phyloP scores from a whole-genome alignment of 2,797 vertebrate genomes.

The Macropodus opercularis region DNA sequence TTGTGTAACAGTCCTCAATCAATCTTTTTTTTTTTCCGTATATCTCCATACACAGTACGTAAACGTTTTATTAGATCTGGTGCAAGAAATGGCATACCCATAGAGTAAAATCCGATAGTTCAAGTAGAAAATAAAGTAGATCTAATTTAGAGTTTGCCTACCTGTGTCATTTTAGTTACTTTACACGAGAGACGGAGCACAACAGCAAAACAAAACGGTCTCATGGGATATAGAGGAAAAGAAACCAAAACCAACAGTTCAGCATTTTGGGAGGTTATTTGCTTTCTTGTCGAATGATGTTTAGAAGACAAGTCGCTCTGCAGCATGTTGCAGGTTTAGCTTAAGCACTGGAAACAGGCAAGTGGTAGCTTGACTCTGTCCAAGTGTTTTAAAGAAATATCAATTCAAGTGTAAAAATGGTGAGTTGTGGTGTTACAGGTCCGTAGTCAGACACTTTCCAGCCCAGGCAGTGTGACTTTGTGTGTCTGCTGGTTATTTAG shows the following conservation, averaged over 20 bases:
- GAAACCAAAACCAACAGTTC: conserved; percentile 17
- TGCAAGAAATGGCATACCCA: conserved; percentile 18
- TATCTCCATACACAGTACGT: conserved; percentile 32
- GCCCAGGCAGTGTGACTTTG: background rate
- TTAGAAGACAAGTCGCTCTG: background rate
- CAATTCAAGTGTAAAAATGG: background rate
- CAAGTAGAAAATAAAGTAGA: conserved; percentile 42
- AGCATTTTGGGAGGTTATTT: conserved; percentile 31
- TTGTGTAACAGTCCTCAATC: conserved; percentile 47
- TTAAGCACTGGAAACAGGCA: conserved; percentile 16
- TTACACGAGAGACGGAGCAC: conserved; percentile 18
- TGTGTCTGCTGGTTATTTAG: background rate
- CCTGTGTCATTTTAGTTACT: conserved; percentile 22
- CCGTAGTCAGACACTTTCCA: background rate
- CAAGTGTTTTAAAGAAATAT: background rate
- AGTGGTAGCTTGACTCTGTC: background rate
- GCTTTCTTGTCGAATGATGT: background rate
- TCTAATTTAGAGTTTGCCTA: conserved; percentile 33
- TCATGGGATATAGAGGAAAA: conserved; percentile 11
- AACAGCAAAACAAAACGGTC: background rate
- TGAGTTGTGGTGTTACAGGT: background rate
- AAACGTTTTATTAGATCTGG: conserved; percentile 20
- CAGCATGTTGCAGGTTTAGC: background rate
- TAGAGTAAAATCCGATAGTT: conserved; percentile 41
- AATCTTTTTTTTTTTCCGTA: conserved; percentile 23